Percentiles rank a stretch among this genome's conserved stretches.
Evolutionary conservation across 2,797 vertebrate genomes (phyloP).

Genomic region (Rhadinocentrus ornatus): DNA sequence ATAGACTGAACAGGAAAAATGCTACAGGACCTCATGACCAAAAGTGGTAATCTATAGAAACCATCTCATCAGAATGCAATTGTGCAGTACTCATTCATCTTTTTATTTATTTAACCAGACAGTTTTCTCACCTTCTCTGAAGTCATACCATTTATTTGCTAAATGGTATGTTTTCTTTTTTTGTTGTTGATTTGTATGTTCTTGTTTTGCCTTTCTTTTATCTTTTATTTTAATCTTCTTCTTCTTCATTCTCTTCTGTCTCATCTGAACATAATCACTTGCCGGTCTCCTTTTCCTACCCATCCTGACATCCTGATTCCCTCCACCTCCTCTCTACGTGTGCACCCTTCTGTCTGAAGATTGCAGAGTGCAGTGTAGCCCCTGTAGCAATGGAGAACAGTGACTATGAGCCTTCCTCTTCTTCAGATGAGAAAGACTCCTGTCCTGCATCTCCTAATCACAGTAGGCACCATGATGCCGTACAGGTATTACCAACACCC

Average conservation of each 20-base stretch:
- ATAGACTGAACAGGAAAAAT: constrained; percentile 15
- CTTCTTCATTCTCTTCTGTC: constrained; percentile 24
- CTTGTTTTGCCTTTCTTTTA: constrained; percentile 42
- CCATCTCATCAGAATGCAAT: constrained; percentile 10
- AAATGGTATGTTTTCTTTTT: constrained; percentile 31
- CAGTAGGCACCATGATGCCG: constrained; percentile 50
- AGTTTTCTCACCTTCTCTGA: background rate
- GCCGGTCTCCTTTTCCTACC: background rate
- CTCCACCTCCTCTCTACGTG: background rate
- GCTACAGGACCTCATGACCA: background rate
- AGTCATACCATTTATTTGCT: constrained; percentile 32
- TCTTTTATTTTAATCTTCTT: constrained; percentile 28
- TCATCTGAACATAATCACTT: constrained; percentile 8
- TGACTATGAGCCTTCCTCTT: constrained; percentile 75
- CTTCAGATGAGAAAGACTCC: constrained; percentile 77
- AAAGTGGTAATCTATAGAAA: constrained; percentile 11
- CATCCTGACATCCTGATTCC: background rate
- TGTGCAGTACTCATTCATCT: constrained; percentile 7
- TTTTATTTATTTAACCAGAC: constrained; percentile 8
- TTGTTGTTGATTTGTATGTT: constrained; percentile 3
- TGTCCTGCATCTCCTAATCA: constrained; percentile 69
- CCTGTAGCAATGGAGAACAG: constrained; percentile 82
- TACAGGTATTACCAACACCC: constrained; percentile 70
- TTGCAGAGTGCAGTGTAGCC: constrained; percentile 74
- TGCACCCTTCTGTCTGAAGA: constrained; percentile 71